phyloP scores from a whole-genome alignment of 2,797 vertebrate genomes.

The Scolopax rusticola region DNA sequence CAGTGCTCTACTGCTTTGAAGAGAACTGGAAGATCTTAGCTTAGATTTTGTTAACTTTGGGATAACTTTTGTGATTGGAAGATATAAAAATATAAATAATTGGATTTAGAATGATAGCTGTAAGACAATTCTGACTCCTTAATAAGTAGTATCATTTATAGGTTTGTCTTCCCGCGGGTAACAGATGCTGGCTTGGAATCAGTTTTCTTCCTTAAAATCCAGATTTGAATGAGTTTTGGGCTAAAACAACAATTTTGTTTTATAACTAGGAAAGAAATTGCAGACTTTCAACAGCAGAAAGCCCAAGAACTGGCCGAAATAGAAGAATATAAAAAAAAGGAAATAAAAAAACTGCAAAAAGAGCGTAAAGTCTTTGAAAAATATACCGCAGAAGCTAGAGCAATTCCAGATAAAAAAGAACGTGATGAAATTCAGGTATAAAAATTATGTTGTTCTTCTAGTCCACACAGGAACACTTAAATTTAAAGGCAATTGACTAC shows the following conservation, averaged over 20 bases:
- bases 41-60: background rate
- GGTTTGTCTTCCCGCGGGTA: background rate
- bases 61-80: background rate
- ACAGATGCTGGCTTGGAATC: background rate
- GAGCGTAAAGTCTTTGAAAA: conserved; percentile 94
- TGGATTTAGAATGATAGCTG: background rate
- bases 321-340: conserved; percentile 91
- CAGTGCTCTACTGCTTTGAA: background rate
- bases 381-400: conserved; percentile 85
- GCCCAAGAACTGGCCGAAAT: conserved; percentile 85
- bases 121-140: background rate
- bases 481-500: background rate
- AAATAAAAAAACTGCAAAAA: conserved; percentile 90
- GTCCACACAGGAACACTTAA: background rate
- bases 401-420: conserved; percentile 94
- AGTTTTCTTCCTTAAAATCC: background rate
- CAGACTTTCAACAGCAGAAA: conserved; percentile 88
- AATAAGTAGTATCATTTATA: background rate
- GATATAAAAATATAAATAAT: background rate
- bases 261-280: conserved; percentile 86
- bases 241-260: background rate
- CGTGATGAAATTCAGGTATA: conserved; percentile 95
- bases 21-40: background rate
- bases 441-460: background rate
- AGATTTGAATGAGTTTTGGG: background rate